These are phyloP conservation scores for Catharus minimus DNA, from an alignment of 2,113 vertebrate species.

Conservation along the genomic window DNA sequence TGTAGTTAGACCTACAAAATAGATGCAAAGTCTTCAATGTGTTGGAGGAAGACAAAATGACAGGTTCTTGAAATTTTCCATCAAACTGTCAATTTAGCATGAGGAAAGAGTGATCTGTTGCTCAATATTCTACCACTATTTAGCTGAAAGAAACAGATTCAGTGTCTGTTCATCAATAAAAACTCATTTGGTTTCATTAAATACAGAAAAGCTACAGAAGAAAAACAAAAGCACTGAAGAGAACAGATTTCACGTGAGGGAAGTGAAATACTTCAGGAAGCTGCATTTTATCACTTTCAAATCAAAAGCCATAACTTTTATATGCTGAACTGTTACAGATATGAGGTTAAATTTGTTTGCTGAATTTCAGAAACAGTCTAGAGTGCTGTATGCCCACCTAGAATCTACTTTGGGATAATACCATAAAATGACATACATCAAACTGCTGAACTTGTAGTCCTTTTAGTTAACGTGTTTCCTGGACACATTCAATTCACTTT, in stretches of 20 bases:
- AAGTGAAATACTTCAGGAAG: not conserved
- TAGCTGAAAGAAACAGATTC: not conserved
- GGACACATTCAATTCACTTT: not conserved
- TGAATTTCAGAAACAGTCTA: not conserved
- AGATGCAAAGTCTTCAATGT: not conserved
- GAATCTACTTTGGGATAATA: not conserved
- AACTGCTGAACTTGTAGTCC: not conserved
- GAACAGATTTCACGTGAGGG: not conserved
- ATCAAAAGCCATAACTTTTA: not conserved
- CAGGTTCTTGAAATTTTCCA: not conserved
- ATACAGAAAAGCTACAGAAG: not conserved
- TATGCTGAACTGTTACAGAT: not conserved
- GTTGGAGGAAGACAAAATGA: not conserved
- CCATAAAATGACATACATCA: not conserved
- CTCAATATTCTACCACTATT: not conserved
- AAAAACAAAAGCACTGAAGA: not conserved
- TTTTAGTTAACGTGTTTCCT: not conserved
- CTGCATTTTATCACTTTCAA: not conserved
- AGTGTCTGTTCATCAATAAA: not conserved
- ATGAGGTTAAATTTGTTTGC: not conserved
- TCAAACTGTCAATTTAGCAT: not conserved
- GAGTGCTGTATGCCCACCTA: not conserved
- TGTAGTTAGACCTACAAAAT: not conserved
- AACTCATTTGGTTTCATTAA: not conserved
- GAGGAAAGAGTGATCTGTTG: not conserved